phyloP scores from a whole-genome alignment of 2,113 vertebrate species.

The Electrona antarctica region DNA sequence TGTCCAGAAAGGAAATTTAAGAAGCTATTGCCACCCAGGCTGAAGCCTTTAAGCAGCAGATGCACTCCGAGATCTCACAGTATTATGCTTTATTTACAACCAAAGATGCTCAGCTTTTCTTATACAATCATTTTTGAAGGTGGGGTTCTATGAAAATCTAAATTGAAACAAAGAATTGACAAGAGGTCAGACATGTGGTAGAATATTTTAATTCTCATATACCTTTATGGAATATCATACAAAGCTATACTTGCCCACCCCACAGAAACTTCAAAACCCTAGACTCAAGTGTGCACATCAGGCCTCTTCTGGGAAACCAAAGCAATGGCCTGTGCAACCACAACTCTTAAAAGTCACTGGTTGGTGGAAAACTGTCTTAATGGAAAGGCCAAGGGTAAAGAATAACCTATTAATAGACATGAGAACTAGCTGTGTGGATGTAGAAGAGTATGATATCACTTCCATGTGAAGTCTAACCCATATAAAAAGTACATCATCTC shows the following conservation, averaged over 20 bases:
- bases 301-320: conserved; percentile 16
- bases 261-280: conserved; percentile 13
- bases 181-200: conserved; percentile 45
- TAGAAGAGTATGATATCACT: conserved; percentile 38
- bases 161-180: too few species aligned
- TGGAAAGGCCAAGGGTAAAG: conserved; percentile 17
- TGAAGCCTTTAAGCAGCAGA: too few species aligned
- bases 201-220: conserved; percentile 76
- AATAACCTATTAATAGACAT: conserved; percentile 19
- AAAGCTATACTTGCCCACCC: conserved; percentile 61
- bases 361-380: background rate
- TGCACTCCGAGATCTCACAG: too few species aligned
- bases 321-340: conserved; percentile 34
- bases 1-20: conserved; percentile 15
- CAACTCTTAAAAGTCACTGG: conserved; percentile 18
- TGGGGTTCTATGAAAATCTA: too few species aligned
- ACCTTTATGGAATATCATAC: conserved; percentile 76
- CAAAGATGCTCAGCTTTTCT: too few species aligned
- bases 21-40: too few species aligned
- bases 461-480: conserved; percentile 35
- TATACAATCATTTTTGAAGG: too few species aligned
- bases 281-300: conserved; percentile 58
- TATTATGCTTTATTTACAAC: too few species aligned
- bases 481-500: conserved; percentile 60
- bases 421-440: conserved; percentile 28